Evolutionary conservation across 2,113 vertebrate species (phyloP), one percentile per base, ranked within the genome.

Genomic region (Ageneiosus marmoratus): DNA sequence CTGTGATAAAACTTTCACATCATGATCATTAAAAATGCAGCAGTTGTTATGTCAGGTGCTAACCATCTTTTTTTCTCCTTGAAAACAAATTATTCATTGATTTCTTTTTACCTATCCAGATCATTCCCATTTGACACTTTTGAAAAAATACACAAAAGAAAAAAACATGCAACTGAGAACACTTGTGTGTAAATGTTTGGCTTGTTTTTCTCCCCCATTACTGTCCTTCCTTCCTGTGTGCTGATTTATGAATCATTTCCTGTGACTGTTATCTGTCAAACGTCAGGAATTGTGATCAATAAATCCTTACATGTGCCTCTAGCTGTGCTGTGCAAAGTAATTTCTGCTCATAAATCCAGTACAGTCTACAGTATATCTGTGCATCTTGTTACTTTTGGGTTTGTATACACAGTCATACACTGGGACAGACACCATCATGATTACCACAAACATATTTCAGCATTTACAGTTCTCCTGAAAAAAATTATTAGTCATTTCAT

Each of bases 171-270:
- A 41, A 10, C 37, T 63, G 27, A 22, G 20, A 44, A 41, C 11
- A 15, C 27, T 13, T 72, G 24, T n/a, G n/a, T n/a, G n/a, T 72
- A 46, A 46, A 46, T 72, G 2, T 41, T 69, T 70, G 4, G 37
- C 37, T 37, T 10, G 20, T 22, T 24, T 5, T 5, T 1, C n/a
- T n/a, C 16, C 1, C 13, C 63, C n/a, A 4, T 58, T 53, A 67
- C 22, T 80, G 79, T 18, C 50, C 44, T 32, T 34, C 65, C 15
- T 41, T 70, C 32, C 79, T 56, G 22, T 48, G 51, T 60, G 53
- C 48, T 79, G 55, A 80, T 80, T 84, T 84, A 80, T 2, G 29
- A 84, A 8, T 74, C 55, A 79, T 22, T 84, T 65, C 56, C 44
- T 53, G 27, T 84, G 69, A 75, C 58, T 24, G 72, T 84, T 60